A percentile compares a stretch with the other conserved stretches of the same genome.
Evolutionary conservation across 2,888 invertebrate species (phyloP).

Genomic region (Thysanoteuthis rhombus): DNA sequence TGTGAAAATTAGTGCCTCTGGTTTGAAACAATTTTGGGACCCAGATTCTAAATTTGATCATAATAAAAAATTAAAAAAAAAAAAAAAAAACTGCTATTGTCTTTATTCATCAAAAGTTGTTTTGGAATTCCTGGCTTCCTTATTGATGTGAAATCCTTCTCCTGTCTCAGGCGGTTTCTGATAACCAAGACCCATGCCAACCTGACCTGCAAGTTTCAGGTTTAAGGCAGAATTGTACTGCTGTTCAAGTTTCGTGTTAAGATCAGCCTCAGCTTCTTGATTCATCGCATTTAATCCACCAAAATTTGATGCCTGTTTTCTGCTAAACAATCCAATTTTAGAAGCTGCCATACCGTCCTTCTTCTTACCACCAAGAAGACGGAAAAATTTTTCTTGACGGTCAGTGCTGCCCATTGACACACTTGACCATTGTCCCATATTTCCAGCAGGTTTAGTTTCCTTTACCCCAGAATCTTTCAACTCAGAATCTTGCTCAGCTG

Average conservation of each 20-base stretch:
- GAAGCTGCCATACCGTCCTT: not conserved
- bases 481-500: too few relatives aligned
- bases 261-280: not conserved
- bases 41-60: too few relatives aligned
- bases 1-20: too few relatives aligned
- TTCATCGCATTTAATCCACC: not conserved
- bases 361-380: not conserved
- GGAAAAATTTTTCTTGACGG: not conserved
- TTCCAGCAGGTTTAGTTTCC: not conserved
- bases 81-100: not conserved
- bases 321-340: not conserved
- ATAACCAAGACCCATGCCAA: not conserved
- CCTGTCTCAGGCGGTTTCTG: not conserved
- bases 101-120: not conserved
- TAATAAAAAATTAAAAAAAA: too few relatives aligned
- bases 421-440: not conserved
- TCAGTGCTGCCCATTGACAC: not conserved
- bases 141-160: not conserved
- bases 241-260: not conserved
- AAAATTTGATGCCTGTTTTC: not conserved
- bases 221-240: not conserved
- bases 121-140: not conserved
- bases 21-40: too few relatives aligned
- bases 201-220: not conserved
- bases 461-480: not conserved